Evolutionary conservation across 2,113 vertebrate species (phyloP).

Genomic region (Gymnarchus niloticus): DNA sequence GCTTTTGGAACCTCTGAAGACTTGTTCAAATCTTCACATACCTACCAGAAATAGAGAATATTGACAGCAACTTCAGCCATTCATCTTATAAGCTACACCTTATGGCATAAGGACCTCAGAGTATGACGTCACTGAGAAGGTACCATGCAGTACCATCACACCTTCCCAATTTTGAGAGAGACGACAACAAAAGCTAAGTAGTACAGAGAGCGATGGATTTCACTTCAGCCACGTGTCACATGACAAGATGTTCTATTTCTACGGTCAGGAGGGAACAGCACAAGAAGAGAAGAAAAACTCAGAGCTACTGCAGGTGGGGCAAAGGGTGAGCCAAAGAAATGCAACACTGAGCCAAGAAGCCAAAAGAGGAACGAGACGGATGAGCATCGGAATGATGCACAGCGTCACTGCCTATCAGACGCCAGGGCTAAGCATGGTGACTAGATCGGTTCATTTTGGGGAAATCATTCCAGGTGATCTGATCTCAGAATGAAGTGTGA

Average conservation of each 20-base stretch:
- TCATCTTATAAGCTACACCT: background rate
- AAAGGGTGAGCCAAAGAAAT: background rate
- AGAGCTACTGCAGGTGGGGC: constrained; percentile 14
- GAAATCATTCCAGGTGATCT: constrained; percentile 17
- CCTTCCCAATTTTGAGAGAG: background rate
- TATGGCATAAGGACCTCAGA: constrained; percentile 5
- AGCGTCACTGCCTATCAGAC: background rate
- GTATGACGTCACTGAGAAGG: background rate
- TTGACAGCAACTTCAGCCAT: background rate
- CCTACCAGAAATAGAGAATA: background rate
- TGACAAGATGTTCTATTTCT: constrained; percentile 8
- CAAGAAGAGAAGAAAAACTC: constrained; percentile 26
- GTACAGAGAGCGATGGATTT: constrained; percentile 1
- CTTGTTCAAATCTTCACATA: too few relatives aligned
- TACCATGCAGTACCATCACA: background rate
- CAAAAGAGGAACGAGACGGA: background rate
- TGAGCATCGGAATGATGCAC: background rate
- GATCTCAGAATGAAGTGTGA: constrained; percentile 10
- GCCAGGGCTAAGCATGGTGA: background rate
- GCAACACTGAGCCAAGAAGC: background rate
- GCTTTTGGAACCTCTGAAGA: too few relatives aligned
- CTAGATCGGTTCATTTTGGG: background rate
- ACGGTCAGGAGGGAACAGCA: constrained; percentile 15
- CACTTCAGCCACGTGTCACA: background rate
- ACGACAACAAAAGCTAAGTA: background rate